Evolutionary conservation across 1,140 invertebrate genomes (phyloP).

Genomic region (Neuroterus valhalla): DNA sequence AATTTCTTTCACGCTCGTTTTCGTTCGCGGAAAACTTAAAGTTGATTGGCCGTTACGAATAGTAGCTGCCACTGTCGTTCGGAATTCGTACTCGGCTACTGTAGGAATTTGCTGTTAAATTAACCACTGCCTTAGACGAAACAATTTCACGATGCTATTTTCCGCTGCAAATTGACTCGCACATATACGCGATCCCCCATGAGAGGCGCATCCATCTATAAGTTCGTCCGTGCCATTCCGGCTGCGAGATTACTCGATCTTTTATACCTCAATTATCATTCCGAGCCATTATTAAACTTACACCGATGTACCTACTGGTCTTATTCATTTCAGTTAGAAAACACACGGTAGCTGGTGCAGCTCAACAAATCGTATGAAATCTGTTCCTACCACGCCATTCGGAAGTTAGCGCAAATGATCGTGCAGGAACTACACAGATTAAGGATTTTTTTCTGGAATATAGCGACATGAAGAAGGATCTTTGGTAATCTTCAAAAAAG

Average conservation of each 20-base stretch:
- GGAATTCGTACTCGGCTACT: conserved; percentile 34
- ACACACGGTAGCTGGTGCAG: conserved; percentile 47
- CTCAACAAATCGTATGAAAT: conserved; percentile 49
- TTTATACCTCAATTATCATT: conserved; percentile 69
- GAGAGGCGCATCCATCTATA: conserved; percentile 7
- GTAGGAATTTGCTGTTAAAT: conserved; percentile 56
- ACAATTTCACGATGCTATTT: conserved; percentile 65
- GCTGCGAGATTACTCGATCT: conserved; percentile 61
- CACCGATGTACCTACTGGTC: conserved; percentile 42
- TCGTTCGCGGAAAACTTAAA: conserved; percentile 55
- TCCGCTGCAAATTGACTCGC: conserved; percentile 64
- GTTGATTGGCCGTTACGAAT: conserved; percentile 45
- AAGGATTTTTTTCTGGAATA: conserved; percentile 11
- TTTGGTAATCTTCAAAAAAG: not conserved
- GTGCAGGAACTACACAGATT: not conserved
- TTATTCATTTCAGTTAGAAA: conserved; percentile 38
- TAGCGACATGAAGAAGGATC: not conserved
- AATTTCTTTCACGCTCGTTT: conserved; percentile 52
- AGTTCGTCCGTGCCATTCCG: conserved; percentile 45
- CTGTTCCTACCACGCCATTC: conserved; percentile 42
- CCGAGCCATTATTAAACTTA: conserved; percentile 59
- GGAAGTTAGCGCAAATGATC: conserved; percentile 46
- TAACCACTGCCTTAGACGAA: conserved; percentile 63
- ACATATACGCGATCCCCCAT: conserved; percentile 26
- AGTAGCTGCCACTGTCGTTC: conserved; percentile 31